Conservation (phyloP, 2,888 invertebrate genomes). For the Chrysolina americana region DNA sequence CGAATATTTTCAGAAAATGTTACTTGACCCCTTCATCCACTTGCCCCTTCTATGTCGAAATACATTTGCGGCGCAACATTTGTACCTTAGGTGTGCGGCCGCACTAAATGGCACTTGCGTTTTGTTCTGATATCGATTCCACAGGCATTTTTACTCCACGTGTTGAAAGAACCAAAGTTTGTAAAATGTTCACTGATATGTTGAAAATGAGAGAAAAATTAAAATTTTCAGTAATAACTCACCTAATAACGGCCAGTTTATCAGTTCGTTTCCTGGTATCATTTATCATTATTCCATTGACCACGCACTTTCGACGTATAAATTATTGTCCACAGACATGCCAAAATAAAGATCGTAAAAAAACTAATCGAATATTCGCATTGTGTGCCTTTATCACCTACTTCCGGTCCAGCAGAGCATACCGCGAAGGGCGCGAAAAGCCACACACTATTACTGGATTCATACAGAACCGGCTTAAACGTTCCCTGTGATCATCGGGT, state of each 20-base stretch:
- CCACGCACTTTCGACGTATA: slow-evolving; percentile 25
- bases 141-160: no score
- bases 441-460: slow-evolving; percentile 53
- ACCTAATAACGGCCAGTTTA: neutral
- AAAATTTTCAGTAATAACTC: neutral
- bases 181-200: no score
- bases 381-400: slow-evolving; percentile 60
- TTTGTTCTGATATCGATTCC: no score
- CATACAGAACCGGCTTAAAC: slow-evolving; percentile 32
- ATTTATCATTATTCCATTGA: slow-evolving; percentile 16
- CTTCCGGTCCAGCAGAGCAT: slow-evolving; percentile 60
- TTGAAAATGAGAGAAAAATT: no score
- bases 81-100: no score
- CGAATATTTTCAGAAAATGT: no score
- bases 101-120: no score
- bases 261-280: neutral
- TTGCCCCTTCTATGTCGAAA: no score
- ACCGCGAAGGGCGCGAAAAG: slow-evolving; percentile 42
- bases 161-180: no score
- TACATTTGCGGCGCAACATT: no score
- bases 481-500: no score
- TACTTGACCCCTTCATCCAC: no score
- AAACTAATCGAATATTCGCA: slow-evolving; percentile 63
- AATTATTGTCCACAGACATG: slow-evolving; percentile 45
- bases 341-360: slow-evolving; percentile 46